phyloP scores from a whole-genome alignment of 2,888 invertebrate species.

The Drosophila hamatofila region DNA sequence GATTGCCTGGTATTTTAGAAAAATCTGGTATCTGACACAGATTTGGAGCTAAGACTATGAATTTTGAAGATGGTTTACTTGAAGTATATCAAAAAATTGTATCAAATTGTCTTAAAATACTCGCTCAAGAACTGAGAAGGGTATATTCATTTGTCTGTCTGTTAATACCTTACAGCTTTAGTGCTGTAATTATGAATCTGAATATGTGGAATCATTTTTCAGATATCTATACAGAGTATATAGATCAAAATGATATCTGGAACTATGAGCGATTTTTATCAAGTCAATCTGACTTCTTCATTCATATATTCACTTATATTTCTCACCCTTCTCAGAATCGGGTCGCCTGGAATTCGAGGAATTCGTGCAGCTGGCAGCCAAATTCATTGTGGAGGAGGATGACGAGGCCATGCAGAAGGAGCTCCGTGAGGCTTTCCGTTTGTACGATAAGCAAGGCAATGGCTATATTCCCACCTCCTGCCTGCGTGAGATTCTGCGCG shows the following conservation, averaged over 20 bases:
- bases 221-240: background rate
- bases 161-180: too few relatives aligned
- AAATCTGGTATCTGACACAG: background rate
- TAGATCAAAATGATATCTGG: background rate
- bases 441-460: conserved; percentile 99
- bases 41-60: background rate
- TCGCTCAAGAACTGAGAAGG: background rate
- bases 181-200: too few relatives aligned
- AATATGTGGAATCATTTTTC: too few relatives aligned
- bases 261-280: background rate
- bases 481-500: conserved; percentile 96
- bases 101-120: background rate
- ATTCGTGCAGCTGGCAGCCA: conserved; percentile 97
- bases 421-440: conserved; percentile 98
- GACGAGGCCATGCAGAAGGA: conserved; percentile 99
- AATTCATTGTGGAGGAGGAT: conserved; percentile 99
- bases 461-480: conserved; percentile 97
- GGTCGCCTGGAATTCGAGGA: conserved; percentile 98
- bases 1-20: too few relatives aligned
- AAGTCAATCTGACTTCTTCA: background rate
- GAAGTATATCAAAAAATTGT: background rate
- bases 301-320: background rate
- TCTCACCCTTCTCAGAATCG: conserved; percentile 89
- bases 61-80: background rate
- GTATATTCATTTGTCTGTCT: background rate